Conservation (phyloP, 2,797 vertebrate species). For the Morelia viridis region DNA sequence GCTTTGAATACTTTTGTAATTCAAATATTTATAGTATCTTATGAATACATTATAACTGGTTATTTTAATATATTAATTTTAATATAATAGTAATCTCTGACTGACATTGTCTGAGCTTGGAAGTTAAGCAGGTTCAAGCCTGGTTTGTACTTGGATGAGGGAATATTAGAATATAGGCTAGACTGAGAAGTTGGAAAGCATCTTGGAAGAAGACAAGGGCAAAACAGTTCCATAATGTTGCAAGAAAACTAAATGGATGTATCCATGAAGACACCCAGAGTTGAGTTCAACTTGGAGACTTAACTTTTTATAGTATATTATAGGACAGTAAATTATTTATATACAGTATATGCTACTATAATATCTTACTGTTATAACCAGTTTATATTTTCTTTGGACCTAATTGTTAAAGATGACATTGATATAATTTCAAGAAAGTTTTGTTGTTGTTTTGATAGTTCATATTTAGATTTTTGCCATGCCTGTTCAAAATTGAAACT, state of each 20-base stretch:
- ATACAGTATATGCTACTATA: background rate
- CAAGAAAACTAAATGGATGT: background rate
- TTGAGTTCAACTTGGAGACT: background rate
- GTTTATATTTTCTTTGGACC: background rate
- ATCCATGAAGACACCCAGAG: background rate
- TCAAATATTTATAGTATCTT: constrained; percentile 11
- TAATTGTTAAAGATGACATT: constrained; percentile 23
- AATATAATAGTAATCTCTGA: background rate
- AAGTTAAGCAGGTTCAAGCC: background rate
- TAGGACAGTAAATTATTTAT: background rate
- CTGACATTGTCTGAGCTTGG: background rate
- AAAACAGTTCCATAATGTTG: background rate
- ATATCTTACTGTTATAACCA: background rate
- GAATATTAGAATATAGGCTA: background rate
- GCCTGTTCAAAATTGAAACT: background rate
- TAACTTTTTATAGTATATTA: background rate
- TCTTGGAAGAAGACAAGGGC: background rate
- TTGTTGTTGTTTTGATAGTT: constrained; percentile 6
- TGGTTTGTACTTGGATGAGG: background rate
- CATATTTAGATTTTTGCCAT: background rate
- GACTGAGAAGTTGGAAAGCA: background rate
- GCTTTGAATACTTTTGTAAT: constrained; percentile 40
- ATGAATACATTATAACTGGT: background rate
- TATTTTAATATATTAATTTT: background rate
- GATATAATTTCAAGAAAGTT: background rate